Base-by-base conservation (phyloP, 2,113 vertebrate species). In the Hylia prasina region DNA sequence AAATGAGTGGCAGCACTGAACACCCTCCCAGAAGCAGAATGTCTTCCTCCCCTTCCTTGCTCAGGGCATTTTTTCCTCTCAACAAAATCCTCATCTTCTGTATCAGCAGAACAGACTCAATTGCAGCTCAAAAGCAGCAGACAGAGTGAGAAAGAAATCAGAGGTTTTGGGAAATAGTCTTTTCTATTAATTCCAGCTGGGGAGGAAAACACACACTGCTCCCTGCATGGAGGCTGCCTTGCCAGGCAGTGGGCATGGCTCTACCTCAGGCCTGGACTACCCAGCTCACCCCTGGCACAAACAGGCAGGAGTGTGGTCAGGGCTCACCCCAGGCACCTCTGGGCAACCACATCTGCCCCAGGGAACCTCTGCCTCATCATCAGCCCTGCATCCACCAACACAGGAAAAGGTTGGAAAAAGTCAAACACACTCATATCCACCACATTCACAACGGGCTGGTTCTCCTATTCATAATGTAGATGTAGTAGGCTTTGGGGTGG, bases 251-350 rank as follows among this genome's bases (percentile, higher is more conserved):
- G 16, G 53, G 54, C 39, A 60, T 1, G 2, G 28, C 39, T 64
- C 30, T 45, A 16, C 4, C 30, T 28, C 50, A 42, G 42, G 35
- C 7, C 47, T 1, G 18, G 22, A 10, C 5, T 21, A 20, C 24
- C 39, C 54, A 85, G 70, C 35, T 78, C 54, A 44, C 3, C 20
- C 31, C 40, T 30, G 6, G 14, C 15, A 70, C 23, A 54, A 63
- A 27, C 30, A 40, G 47, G 58, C 42, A 68, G 71, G 9, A 82
- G 13, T 0, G 0, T 21, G 47, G 37, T 4, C 7, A 8, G 18
- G 66, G 66, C 33, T 56, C 51, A 77, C 18, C 24, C 19, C 1
- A 1, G 51, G 33, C 61, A 53, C 69, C 39, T 60, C 24, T 33
- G 37, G 37, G 30, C 6, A 12, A 13, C 44, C 53, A 78, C 60